A percentile compares a stretch with the other conserved stretches of the same genome.
Evolutionary conservation across 1,140 invertebrate species (phyloP).

Genomic region (Papilio aristodemus): DNA sequence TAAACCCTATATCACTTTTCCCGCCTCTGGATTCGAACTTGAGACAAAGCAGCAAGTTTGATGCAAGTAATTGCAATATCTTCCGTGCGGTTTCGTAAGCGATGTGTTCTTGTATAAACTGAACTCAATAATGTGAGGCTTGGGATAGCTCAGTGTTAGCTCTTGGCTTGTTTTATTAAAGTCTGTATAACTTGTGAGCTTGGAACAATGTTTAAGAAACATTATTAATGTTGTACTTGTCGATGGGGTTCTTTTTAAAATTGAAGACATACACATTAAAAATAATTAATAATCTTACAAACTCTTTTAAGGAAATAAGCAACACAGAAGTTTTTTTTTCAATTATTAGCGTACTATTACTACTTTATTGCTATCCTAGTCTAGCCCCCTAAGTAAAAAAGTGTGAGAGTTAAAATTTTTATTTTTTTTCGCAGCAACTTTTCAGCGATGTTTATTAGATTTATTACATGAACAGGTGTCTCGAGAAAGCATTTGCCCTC

Average conservation of each 20-base stretch:
- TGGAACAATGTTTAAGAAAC: background rate
- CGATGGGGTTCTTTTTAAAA: no score
- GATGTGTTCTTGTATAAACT: background rate
- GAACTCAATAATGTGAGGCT: background rate
- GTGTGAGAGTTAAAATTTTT: background rate
- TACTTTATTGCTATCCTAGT: background rate
- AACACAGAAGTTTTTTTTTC: no score
- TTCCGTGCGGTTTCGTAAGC: background rate
- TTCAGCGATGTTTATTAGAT: constrained; percentile 19
- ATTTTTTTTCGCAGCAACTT: background rate
- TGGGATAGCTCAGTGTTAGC: background rate
- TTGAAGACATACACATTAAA: no score
- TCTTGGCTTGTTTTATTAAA: background rate
- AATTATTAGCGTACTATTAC: background rate
- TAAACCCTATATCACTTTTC: no score
- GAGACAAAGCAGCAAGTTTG: no score
- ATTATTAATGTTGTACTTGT: no score
- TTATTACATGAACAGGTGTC: constrained; percentile 10
- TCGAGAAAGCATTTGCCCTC: background rate
- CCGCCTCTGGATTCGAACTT: no score
- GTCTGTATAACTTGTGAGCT: background rate
- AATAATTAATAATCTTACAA: no score
- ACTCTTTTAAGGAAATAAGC: no score
- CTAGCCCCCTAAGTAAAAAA: background rate
- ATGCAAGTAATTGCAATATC: background rate